Conservation (phyloP, 2,113 vertebrate genomes). For the Cardinalis cardinalis region DNA sequence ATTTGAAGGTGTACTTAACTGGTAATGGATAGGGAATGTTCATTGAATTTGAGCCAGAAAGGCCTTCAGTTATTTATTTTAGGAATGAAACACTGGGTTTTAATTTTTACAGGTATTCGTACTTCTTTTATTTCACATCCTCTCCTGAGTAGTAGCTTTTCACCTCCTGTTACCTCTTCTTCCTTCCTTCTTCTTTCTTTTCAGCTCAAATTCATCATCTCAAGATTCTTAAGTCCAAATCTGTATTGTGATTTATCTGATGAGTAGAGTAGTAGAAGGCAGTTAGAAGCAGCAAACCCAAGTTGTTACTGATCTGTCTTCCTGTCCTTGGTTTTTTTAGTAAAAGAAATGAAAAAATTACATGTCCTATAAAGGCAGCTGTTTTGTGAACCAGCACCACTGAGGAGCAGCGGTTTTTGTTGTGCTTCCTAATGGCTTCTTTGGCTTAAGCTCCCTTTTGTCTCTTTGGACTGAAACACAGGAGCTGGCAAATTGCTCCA, state of each 20-base stretch:
- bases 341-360: not conserved
- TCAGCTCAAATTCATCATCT: not conserved
- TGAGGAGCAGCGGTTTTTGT: not conserved
- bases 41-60: not conserved
- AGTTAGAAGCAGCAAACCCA: not conserved
- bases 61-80: not conserved
- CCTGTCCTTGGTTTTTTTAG: not conserved
- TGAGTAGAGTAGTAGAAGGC: not conserved
- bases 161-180: not conserved
- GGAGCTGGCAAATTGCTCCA: not conserved
- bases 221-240: not conserved
- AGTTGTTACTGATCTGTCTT: not conserved
- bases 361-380: fast-evolving
- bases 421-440: not conserved
- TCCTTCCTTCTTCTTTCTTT: not conserved
- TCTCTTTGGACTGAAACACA: not conserved
- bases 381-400: not conserved
- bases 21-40: not conserved
- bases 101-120: not conserved
- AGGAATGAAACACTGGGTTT: not conserved
- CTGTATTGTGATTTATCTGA: not conserved
- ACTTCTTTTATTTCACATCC: not conserved
- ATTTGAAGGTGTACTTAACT: not conserved
- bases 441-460: not conserved
- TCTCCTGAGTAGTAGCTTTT: not conserved